These are phyloP conservation scores for Torymus aiolomorphi DNA, from an alignment of 2,888 invertebrate genomes.

Conservation along the genomic window DNA sequence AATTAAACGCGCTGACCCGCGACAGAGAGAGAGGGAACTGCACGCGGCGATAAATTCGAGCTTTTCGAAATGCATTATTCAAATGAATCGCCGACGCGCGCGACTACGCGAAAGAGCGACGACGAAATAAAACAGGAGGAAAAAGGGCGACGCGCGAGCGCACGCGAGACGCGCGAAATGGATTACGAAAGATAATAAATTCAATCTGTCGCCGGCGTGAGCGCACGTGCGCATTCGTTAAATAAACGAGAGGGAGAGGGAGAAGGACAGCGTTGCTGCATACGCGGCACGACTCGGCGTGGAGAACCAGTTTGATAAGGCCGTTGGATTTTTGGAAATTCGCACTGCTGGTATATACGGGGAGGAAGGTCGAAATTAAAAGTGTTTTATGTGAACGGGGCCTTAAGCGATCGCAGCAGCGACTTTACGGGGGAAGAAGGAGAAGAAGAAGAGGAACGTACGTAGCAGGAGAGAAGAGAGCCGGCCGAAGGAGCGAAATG, in stretches of 20 bases:
- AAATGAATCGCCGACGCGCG: constrained; percentile 43
- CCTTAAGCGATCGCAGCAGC: constrained; percentile 5
- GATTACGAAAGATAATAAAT: constrained; percentile 54
- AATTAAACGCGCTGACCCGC: constrained; percentile 53
- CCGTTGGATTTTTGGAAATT: constrained; percentile 48
- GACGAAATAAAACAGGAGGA: constrained; percentile 21
- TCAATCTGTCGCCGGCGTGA: constrained; percentile 41
- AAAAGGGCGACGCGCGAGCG: no score
- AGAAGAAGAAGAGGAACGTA: constrained; percentile 48
- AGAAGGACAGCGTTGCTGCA: not conserved
- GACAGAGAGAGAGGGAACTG: not conserved
- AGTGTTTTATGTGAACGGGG: constrained; percentile 39
- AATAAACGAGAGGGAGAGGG: constrained; percentile 32
- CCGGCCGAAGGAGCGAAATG: not conserved
- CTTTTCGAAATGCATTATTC: constrained; percentile 57
- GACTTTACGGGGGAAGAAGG: constrained; percentile 7
- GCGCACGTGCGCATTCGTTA: constrained; percentile 38
- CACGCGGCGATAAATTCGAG: constrained; percentile 42
- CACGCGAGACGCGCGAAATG: constrained; percentile 36
- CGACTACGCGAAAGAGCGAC: not conserved
- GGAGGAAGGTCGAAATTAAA: constrained; percentile 32
- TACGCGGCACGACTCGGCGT: no score
- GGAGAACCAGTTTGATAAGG: constrained; percentile 37
- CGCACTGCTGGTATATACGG: not conserved
- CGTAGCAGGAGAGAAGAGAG: no score